Evolutionary conservation across 1,140 invertebrate species (phyloP).

Genomic region (Laupala kohalensis): DNA sequence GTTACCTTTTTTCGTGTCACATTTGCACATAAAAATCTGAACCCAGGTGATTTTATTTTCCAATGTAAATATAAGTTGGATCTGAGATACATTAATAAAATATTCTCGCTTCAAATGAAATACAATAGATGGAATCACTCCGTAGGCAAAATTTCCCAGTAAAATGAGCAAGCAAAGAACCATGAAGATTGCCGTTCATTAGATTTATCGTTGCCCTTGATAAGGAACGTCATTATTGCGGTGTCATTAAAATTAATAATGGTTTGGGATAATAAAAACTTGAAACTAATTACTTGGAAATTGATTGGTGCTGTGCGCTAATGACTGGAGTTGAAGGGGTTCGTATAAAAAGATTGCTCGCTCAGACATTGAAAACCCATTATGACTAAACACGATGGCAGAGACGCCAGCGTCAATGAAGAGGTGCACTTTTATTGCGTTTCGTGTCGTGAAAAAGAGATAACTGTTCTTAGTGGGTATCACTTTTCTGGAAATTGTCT

Average conservation of each 20-base stretch:
- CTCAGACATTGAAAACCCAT: background rate
- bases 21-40: no score
- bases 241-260: background rate
- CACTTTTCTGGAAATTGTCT: no score
- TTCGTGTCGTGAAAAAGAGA: no score
- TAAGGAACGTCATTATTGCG: background rate
- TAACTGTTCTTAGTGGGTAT: no score
- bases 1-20: no score
- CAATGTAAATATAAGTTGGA: no score
- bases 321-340: background rate
- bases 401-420: background rate
- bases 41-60: no score
- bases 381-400: background rate
- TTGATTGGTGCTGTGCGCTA: background rate
- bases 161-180: no score
- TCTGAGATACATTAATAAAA: no score
- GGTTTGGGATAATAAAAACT: background rate
- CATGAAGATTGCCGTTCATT: background rate
- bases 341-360: background rate
- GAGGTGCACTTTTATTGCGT: background rate
- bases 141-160: no score
- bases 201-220: background rate
- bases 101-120: no score
- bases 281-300: background rate
- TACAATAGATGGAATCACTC: no score